Evolutionary conservation across 2,888 invertebrate species (phyloP), one percentile per base, ranked within the genome.

Genomic region (Drosophila multiciliata): DNA sequence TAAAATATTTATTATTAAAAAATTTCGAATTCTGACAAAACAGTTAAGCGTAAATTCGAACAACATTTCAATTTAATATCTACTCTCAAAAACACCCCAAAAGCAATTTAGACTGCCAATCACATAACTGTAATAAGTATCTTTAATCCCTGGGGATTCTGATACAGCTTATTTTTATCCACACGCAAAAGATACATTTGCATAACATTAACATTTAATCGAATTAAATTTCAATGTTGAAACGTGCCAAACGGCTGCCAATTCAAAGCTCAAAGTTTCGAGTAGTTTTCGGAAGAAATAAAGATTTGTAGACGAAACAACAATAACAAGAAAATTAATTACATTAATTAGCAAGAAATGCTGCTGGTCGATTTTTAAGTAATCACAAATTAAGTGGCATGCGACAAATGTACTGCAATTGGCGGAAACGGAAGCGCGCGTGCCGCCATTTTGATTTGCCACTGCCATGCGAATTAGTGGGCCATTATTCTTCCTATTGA

Each of bases 401-500:
- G 76, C 80, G 87, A 87, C 89, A 87, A 88, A 82, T 80, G 80
- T 69, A 74, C 66, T 42, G 66, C 29, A 9, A 15, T 29, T 38
- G 23, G 36, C 82, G 85, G 76, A 87, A 86, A 48, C 79, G 87
- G 88, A 88, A 73, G 75, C 59, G 75, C 70, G 76, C 73, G 82
- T 87, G 89, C 78, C 78, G 73, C 85, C 84, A 82, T 87, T 89
- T 86, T 86, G 89, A 87, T 89, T 89, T 82, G 87, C 73, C 82
- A 66, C 73, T 61, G 66, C 49, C 70, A 54, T 60, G 61, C 35
- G 11, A 60, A 60, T 42, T 62, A 52, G 36, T 42, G 54, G 29
- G 15, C 15, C 45, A 36, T 45, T 45, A 35, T 45, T 40, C 23
- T 32, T 12, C 23, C 2, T n/a, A n/a, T 23, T 59, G 59, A 23